A percentile compares a stretch with the other conserved stretches of the same genome.
phyloP scores from a whole-genome alignment of 1,140 invertebrate genomes.

The Drosophila cardini region DNA sequence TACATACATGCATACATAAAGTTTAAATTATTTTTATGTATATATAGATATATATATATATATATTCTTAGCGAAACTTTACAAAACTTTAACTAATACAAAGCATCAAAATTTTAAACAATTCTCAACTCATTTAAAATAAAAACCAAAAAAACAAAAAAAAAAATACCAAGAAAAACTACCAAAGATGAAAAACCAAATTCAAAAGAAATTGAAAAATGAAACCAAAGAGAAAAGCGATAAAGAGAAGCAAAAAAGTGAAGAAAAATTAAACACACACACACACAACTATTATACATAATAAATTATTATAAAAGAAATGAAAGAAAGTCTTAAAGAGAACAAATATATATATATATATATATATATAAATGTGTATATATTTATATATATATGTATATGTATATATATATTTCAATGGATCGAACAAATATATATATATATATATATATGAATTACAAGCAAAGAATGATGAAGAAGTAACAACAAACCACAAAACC shows the following conservation, averaged over 20 bases:
- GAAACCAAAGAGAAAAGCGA: not conserved
- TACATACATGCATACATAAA: conserved; percentile 37
- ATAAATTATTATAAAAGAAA: conserved; percentile 31
- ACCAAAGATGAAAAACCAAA: conserved; percentile 8
- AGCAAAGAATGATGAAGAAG: conserved; percentile 5
- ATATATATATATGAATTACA: conserved; percentile 22
- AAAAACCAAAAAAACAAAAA: conserved; percentile 27
- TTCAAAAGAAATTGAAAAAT: conserved; percentile 12
- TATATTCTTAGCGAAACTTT: conserved; percentile 64
- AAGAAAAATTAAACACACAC: conserved; percentile 36
- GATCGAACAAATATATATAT: conserved; percentile 73
- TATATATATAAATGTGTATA: conserved; percentile 20
- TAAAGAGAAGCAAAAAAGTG: conserved; percentile 16
- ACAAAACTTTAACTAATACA: conserved; percentile 74
- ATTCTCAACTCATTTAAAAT: conserved; percentile 74
- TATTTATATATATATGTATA: conserved; percentile 42
- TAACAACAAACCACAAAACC: conserved; percentile 41
- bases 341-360: conserved; percentile 45
- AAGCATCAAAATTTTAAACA: conserved; percentile 79
- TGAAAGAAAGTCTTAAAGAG: conserved; percentile 23
- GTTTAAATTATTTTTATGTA: conserved; percentile 52
- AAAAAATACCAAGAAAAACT: not conserved
- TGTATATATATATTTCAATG: conserved; percentile 81
- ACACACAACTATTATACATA: conserved; percentile 65
- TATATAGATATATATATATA: conserved; percentile 58